phyloP scores from a whole-genome alignment of 2,113 vertebrate species.

The Girardinichthys multiradiatus region DNA sequence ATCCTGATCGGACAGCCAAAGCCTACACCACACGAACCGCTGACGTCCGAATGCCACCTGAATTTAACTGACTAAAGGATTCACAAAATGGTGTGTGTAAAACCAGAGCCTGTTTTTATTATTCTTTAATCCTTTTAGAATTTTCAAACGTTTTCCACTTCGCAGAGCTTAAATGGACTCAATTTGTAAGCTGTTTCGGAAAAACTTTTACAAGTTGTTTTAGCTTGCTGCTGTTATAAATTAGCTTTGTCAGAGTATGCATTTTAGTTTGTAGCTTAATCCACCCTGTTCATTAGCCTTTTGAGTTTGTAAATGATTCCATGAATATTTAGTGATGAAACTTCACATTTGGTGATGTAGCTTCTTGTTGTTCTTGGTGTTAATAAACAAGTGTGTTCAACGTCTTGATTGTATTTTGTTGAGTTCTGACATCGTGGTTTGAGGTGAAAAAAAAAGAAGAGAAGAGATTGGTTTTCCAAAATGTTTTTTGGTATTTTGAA shows the following conservation, averaged over 20 bases:
- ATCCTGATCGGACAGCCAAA: slow-evolving; percentile 64
- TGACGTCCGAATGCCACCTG: slow-evolving; percentile 20
- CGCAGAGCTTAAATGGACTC: neutral
- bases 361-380: slow-evolving; percentile 51
- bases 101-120: neutral
- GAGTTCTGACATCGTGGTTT: neutral
- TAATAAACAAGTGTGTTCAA: slow-evolving; percentile 57
- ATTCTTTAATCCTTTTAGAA: neutral
- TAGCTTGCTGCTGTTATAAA: slow-evolving; percentile 29
- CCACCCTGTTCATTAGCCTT: slow-evolving; percentile 10
- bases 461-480: no score
- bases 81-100: slow-evolving; percentile 5
- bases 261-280: slow-evolving; percentile 22
- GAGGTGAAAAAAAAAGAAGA: neutral
- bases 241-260: slow-evolving; percentile 19
- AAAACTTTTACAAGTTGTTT: neutral
- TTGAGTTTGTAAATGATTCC: slow-evolving; percentile 44
- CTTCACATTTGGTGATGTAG: slow-evolving; percentile 45
- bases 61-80: neutral
- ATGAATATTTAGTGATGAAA: slow-evolving; percentile 36
- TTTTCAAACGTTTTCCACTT: slow-evolving; percentile 10
- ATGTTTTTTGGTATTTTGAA: neutral
- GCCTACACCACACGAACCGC: slow-evolving; percentile 33
- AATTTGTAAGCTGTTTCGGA: slow-evolving; percentile 22
- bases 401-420: slow-evolving; percentile 3